Evolutionary conservation across 1,140 invertebrate species (phyloP).

Genomic region (Ostrea denselamellosa): DNA sequence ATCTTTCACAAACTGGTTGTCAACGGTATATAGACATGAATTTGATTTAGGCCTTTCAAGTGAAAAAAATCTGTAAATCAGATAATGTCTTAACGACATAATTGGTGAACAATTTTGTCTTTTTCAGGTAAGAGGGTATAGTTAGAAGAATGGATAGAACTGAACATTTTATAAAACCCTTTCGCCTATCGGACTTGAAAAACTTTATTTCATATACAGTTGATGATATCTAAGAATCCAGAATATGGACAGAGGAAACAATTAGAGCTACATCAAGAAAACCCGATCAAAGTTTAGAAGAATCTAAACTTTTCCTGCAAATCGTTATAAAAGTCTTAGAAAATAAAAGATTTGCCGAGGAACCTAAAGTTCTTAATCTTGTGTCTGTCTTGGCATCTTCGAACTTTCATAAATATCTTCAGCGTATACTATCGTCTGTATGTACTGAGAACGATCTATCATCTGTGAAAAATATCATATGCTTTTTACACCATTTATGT

Average conservation of each 20-base stretch:
- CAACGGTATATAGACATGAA: too few species aligned
- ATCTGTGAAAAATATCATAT: neutral
- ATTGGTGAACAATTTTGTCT: too few species aligned
- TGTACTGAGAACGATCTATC: neutral
- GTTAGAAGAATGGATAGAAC: neutral
- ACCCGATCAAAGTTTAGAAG: neutral
- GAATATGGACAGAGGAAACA: neutral
- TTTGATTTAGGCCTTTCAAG: too few species aligned
- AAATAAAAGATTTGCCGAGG: constrained; percentile 1
- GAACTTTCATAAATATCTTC: constrained; percentile 11
- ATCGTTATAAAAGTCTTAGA: neutral
- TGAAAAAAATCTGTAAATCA: too few species aligned
- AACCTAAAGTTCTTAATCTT: neutral
- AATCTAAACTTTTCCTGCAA: neutral
- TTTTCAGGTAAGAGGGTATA: neutral
- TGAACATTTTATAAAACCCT: neutral
- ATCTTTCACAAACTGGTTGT: too few species aligned
- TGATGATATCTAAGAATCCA: neutral
- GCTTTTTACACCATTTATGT: neutral
- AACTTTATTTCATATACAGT: neutral
- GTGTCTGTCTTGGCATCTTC: neutral
- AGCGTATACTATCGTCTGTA: neutral
- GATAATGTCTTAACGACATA: too few species aligned
- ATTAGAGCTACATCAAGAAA: neutral
- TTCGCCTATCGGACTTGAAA: neutral